These are phyloP conservation scores for Peromyscus melanophrys DNA, from an alignment of 2,797 vertebrate species.

Conservation along the genomic window DNA sequence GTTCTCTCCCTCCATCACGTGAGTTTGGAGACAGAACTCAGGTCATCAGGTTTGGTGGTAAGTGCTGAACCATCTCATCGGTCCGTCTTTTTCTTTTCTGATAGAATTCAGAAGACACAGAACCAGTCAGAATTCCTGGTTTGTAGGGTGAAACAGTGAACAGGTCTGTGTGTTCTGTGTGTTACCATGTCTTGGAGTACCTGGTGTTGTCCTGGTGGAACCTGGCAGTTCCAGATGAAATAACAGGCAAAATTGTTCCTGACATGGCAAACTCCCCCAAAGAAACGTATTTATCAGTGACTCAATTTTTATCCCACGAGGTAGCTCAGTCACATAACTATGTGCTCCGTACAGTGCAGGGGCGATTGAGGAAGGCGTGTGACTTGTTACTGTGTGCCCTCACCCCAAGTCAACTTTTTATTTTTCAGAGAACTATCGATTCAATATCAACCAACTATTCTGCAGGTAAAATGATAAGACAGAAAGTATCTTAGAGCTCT, in stretches of 20 bases:
- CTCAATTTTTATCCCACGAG: slow-evolving; percentile 68
- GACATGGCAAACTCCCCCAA: slow-evolving; percentile 56
- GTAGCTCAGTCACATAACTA: slow-evolving; percentile 62
- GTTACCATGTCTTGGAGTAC: background rate
- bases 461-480: slow-evolving; percentile 30
- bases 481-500: background rate
- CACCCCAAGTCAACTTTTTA: slow-evolving; percentile 59
- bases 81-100: slow-evolving; percentile 2
- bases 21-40: background rate
- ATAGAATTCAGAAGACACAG: background rate
- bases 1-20: background rate
- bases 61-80: background rate
- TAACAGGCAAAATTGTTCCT: background rate
- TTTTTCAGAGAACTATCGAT: slow-evolving; percentile 66
- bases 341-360: slow-evolving; percentile 21
- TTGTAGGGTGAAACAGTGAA: background rate
- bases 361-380: slow-evolving; percentile 59
- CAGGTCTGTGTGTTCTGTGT: background rate
- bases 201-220: slow-evolving; percentile 23
- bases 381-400: slow-evolving; percentile 54
- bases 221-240: slow-evolving; percentile 40
- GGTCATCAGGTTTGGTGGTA: background rate
- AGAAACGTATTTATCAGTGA: slow-evolving; percentile 71
- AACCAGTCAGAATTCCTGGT: slow-evolving; percentile 1
- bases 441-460: slow-evolving; percentile 26